Percentiles rank a stretch among this genome's conserved stretches.
Conservation (phyloP, 1,140 invertebrate genomes). For the Drosophila triauraria region DNA sequence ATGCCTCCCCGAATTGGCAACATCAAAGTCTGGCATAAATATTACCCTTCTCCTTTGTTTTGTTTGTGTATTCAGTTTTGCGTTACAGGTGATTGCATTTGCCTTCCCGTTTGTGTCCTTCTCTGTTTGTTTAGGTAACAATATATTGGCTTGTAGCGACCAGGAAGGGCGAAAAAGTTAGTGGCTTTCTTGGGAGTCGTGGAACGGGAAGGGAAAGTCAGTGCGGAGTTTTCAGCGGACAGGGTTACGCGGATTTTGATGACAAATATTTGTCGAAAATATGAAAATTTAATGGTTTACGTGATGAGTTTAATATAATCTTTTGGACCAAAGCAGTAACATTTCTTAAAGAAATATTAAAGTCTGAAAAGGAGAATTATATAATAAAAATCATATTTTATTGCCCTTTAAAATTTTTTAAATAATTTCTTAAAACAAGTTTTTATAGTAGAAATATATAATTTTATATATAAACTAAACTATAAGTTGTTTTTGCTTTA, state of each 20-base stretch:
- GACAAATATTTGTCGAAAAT: conserved; percentile 61
- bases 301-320: conserved; percentile 21
- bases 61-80: conserved; percentile 79
- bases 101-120: conserved; percentile 31
- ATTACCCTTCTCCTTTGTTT: conserved; percentile 65
- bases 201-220: conserved; percentile 4
- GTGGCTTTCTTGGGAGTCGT: neutral
- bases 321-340: neutral
- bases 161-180: conserved; percentile 32
- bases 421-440: neutral
- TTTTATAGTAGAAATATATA: too few relatives aligned
- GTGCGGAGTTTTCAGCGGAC: conserved; percentile 7
- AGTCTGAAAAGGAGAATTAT: neutral
- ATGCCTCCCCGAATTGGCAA: conserved; percentile 61
- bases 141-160: conserved; percentile 54
- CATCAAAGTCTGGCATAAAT: conserved; percentile 70
- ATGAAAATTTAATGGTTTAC: conserved; percentile 47
- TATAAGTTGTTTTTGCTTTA: too few relatives aligned
- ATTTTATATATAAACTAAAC: too few relatives aligned
- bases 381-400: too few relatives aligned
- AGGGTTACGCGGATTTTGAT: conserved; percentile 28
- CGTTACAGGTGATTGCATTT: conserved; percentile 82
- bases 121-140: conserved; percentile 74
- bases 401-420: too few relatives aligned
- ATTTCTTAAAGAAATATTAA: neutral